Conservation (phyloP, 1,140 invertebrate species). For the Acromyrmex heyeri region DNA sequence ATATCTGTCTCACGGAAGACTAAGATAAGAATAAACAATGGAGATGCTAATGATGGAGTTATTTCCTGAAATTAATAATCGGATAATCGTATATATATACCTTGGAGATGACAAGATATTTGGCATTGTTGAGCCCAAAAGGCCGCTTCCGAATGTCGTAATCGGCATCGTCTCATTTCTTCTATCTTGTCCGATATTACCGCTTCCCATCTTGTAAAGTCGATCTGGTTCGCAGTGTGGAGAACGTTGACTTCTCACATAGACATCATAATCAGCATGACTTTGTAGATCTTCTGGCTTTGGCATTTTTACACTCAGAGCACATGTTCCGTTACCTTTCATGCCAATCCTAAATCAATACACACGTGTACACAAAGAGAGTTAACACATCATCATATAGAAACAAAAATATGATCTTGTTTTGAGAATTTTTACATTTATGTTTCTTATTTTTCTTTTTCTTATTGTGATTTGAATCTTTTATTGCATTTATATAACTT, state of each 20-base stretch:
- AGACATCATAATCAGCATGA: slow-evolving; percentile 89
- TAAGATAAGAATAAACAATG: slow-evolving; percentile 36
- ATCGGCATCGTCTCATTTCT: slow-evolving; percentile 35
- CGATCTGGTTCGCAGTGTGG: slow-evolving; percentile 72
- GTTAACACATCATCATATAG: background rate
- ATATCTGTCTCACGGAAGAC: background rate
- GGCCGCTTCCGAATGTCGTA: slow-evolving; percentile 38
- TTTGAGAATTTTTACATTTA: background rate
- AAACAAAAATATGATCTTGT: background rate
- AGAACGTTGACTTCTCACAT: slow-evolving; percentile 81
- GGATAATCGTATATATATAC: background rate
- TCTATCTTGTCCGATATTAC: background rate
- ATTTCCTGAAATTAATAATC: slow-evolving; percentile 42
- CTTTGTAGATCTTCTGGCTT: slow-evolving; percentile 82
- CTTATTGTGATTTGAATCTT: background rate
- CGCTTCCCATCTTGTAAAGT: slow-evolving; percentile 44
- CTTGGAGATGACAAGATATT: slow-evolving; percentile 44
- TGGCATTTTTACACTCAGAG: slow-evolving; percentile 85
- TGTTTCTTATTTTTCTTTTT: background rate
- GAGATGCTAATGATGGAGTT: slow-evolving; percentile 22
- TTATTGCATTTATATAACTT: background rate
- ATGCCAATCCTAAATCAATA: slow-evolving; percentile 86
- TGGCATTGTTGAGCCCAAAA: slow-evolving; percentile 28
- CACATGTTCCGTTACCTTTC: slow-evolving; percentile 89
- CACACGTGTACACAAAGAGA: background rate